phyloP scores from a whole-genome alignment of 2,113 vertebrate species.

The Nothobranchius kuhntae region DNA sequence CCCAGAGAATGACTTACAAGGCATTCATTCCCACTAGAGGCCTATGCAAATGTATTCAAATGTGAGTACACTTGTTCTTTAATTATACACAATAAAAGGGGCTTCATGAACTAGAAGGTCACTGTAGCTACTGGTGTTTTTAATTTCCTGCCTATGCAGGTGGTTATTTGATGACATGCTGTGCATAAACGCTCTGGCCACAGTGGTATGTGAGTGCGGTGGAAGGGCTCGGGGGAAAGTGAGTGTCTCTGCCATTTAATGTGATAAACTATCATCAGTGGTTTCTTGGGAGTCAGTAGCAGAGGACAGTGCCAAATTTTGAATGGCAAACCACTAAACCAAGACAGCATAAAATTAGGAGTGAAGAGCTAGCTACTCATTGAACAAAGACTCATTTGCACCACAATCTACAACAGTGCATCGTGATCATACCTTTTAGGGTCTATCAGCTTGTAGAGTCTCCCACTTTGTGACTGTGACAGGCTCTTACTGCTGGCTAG shows the following conservation, averaged over 20 bases:
- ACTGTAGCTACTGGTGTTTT: constrained; percentile 56
- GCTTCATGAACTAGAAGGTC: not conserved
- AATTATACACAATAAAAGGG: too few species aligned
- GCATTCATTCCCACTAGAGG: too few species aligned
- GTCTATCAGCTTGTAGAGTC: constrained; percentile 95
- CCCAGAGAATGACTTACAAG: too few species aligned
- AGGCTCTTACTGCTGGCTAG: constrained; percentile 95
- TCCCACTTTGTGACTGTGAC: constrained; percentile 92
- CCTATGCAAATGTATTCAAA: too few species aligned
- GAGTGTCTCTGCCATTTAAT: constrained; percentile 14
- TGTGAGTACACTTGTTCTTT: too few species aligned
- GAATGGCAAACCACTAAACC: constrained; percentile 11
- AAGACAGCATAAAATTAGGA: constrained; percentile 7
- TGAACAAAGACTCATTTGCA: constrained; percentile 11
- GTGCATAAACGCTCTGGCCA: constrained; percentile 33
- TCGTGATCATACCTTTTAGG: constrained; percentile 88
- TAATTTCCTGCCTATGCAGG: constrained; percentile 46
- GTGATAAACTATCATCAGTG: constrained; percentile 6
- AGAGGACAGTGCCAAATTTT: not conserved
- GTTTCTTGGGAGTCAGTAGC: constrained; percentile 7
- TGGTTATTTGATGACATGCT: constrained; percentile 60
- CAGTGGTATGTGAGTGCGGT: not conserved
- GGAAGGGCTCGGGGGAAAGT: constrained; percentile 6
- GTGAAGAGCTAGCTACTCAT: constrained; percentile 11
- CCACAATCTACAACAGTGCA: constrained; percentile 9